Conservation (phyloP, 2,113 vertebrate species). For the Girardinichthys multiradiatus region DNA sequence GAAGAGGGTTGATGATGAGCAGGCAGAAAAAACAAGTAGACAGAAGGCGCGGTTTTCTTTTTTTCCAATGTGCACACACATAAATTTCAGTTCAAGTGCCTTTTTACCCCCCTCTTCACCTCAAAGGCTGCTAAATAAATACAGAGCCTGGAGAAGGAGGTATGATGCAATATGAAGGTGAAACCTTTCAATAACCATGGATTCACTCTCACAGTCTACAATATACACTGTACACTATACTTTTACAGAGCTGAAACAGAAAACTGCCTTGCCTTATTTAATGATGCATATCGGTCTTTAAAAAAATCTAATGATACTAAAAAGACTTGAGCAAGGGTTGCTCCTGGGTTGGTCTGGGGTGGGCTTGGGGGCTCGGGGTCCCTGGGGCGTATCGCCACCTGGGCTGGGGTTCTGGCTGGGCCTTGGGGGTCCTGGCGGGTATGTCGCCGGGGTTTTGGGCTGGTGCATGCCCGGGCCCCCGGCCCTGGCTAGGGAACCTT, state of each 20-base stretch:
- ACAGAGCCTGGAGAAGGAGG: slow-evolving; percentile 10
- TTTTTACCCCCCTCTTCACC: slow-evolving; percentile 3
- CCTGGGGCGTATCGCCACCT: no score
- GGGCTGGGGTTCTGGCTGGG: no score
- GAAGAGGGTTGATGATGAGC: not conserved
- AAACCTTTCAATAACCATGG: slow-evolving; percentile 9
- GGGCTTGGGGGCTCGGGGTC: no score
- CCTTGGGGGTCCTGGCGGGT: no score
- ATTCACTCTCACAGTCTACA: not conserved
- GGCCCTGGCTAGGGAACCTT: no score
- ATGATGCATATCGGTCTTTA: not conserved
- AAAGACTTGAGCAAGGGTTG: no score
- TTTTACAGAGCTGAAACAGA: not conserved
- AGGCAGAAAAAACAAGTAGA: slow-evolving; percentile 25
- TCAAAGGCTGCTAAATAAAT: slow-evolving; percentile 42
- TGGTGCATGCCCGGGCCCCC: no score
- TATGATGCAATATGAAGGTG: slow-evolving; percentile 24
- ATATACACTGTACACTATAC: no score
- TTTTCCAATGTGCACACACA: slow-evolving; percentile 2
- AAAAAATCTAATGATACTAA: not conserved
- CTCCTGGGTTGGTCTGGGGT: no score
- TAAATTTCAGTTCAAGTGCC: slow-evolving; percentile 19
- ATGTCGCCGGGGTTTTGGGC: no score
- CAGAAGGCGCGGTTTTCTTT: slow-evolving; percentile 13
- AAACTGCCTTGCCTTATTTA: not conserved